These are phyloP conservation scores for Lepidurus packardi DNA, from an alignment of 1,140 invertebrate species.

Conservation along the genomic window DNA sequence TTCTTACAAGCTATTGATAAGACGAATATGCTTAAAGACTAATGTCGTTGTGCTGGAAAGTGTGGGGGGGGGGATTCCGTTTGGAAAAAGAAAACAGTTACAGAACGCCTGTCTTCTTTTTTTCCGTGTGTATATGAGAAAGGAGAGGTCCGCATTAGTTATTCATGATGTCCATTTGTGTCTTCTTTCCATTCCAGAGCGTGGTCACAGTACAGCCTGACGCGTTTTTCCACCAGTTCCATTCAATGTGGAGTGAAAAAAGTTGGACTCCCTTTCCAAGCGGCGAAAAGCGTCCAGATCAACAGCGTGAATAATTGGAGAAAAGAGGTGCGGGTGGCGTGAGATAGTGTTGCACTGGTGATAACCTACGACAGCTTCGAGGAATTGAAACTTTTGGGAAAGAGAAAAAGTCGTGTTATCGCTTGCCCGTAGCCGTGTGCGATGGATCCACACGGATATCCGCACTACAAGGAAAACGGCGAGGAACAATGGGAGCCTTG, in stretches of 20 bases:
- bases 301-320: neutral
- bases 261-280: neutral
- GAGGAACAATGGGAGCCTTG: slow-evolving; percentile 17
- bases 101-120: too few relatives aligned
- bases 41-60: neutral
- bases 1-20: neutral
- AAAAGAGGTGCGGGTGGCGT: neutral
- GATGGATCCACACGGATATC: slow-evolving; percentile 2
- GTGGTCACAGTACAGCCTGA: neutral
- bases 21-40: neutral
- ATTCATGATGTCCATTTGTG: too few relatives aligned
- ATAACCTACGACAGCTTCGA: neutral
- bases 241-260: neutral
- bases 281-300: neutral
- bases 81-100: too few relatives aligned
- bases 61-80: neutral
- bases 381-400: neutral
- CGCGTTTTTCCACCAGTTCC: neutral
- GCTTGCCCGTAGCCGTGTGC: neutral
- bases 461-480: neutral
- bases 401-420: neutral
- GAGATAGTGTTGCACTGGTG: slow-evolving; percentile 4
- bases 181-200: too few relatives aligned
- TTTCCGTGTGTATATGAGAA: too few relatives aligned
- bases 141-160: too few relatives aligned